Conservation (phyloP, 53 echinoderm and acorn worm species). For the Paracentrotus lividus region DNA sequence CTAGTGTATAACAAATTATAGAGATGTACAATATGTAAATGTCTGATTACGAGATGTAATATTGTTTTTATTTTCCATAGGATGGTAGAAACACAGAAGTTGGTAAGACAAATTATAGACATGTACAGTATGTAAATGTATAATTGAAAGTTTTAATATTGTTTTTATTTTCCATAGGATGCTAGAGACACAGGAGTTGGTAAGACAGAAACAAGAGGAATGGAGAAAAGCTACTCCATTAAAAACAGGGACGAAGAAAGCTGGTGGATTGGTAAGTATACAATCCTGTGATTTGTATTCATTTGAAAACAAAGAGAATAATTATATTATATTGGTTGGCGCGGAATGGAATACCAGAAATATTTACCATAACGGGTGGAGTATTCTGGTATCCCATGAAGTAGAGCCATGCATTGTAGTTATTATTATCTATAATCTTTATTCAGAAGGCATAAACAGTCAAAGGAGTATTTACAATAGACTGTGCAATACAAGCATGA, state of each 20-base stretch:
- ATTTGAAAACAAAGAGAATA: too few species aligned
- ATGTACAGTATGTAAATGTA: neutral
- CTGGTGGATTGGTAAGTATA: constrained; percentile 90
- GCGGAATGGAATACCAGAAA: too few species aligned
- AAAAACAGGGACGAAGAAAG: constrained; percentile 87
- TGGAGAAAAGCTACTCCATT: constrained; percentile 77
- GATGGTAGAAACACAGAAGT: constrained; percentile 81
- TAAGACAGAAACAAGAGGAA: constrained; percentile 91
- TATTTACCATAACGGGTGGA: too few species aligned
- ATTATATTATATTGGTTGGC: too few species aligned
- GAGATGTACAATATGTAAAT: neutral
- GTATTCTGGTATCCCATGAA: too few species aligned
- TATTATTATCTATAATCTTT: too few species aligned
- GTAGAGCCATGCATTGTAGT: too few species aligned
- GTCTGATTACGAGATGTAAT: neutral
- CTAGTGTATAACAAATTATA: neutral
- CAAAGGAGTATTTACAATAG: too few species aligned
- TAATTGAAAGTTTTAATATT: neutral
- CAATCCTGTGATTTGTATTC: too few species aligned
- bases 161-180: constrained; percentile 45
- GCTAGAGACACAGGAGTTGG: constrained; percentile 82
- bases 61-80: constrained; percentile 9
- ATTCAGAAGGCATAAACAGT: too few species aligned
- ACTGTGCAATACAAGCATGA: too few species aligned
- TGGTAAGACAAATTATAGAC: neutral